A percentile compares a stretch with the other conserved stretches of the same genome.
Evolutionary conservation across 2,797 vertebrate species (phyloP).

Genomic region (Fringilla coelebs): DNA sequence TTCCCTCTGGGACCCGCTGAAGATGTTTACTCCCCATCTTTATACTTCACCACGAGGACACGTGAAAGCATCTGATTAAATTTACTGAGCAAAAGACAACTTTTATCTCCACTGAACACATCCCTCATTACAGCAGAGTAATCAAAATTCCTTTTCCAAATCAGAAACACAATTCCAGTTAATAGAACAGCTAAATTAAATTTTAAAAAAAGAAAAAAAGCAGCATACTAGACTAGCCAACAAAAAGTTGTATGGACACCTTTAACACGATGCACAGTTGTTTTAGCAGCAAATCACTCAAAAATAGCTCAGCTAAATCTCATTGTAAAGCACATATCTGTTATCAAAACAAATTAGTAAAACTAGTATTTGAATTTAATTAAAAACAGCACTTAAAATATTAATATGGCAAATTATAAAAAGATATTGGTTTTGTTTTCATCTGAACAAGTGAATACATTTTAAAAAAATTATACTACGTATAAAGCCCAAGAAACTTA

Average conservation of each 20-base stretch:
- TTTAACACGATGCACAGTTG: background rate
- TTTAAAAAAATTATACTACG: accelerated
- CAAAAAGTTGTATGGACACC: background rate
- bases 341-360: background rate
- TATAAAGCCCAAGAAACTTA: background rate
- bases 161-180: background rate
- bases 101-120: background rate
- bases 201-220: background rate
- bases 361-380: background rate
- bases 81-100: background rate
- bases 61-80: background rate
- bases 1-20: background rate
- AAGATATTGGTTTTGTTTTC: background rate
- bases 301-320: background rate
- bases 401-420: background rate
- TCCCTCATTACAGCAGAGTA: background rate
- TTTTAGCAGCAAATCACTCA: background rate
- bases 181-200: background rate
- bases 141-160: background rate
- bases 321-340: background rate
- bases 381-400: background rate
- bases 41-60: background rate
- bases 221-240: background rate
- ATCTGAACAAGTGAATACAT: background rate
- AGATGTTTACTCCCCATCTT: background rate